These are phyloP conservation scores for Leiothrix lutea DNA, from an alignment of 2,113 vertebrate species.

Conservation along the genomic window DNA sequence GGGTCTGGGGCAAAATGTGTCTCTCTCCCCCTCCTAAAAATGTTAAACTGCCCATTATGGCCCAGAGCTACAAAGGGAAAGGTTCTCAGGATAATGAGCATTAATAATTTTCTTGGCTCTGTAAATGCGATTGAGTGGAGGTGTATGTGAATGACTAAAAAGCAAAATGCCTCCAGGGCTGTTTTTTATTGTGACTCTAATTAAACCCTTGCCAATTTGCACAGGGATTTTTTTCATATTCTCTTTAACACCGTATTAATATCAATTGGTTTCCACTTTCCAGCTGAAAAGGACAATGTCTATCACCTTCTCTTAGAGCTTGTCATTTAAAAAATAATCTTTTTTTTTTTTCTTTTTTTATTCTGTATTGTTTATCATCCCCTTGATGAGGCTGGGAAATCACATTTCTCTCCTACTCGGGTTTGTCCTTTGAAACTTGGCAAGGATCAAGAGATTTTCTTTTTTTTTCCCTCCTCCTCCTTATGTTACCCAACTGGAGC, in stretches of 20 bases:
- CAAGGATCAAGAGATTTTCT: background rate
- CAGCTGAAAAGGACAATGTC: constrained; percentile 59
- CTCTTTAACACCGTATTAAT: constrained; percentile 50
- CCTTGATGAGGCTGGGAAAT: constrained; percentile 47
- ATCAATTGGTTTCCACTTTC: constrained; percentile 57
- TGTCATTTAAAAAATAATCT: background rate
- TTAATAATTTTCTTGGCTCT: constrained; percentile 49
- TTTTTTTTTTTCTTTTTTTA: background rate
- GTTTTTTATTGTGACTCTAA: constrained; percentile 64
- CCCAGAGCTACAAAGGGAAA: constrained; percentile 18
- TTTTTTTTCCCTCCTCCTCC: background rate
- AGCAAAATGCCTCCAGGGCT: constrained; percentile 66
- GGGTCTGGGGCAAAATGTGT: background rate
- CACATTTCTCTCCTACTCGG: constrained; percentile 36
- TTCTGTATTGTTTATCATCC: constrained; percentile 47
- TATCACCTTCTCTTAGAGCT: constrained; percentile 42
- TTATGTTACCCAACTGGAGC: constrained; percentile 49
- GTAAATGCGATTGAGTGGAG: background rate
- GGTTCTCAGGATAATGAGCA: constrained; percentile 2
- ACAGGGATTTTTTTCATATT: constrained; percentile 17
- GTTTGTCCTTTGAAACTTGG: constrained; percentile 64
- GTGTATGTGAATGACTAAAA: constrained; percentile 57
- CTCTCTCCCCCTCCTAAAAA: background rate
- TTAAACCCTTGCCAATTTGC: constrained; percentile 77
- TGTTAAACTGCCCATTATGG: background rate